Conservation (phyloP, 2,797 vertebrate genomes). For the Hybognathus amarus region DNA sequence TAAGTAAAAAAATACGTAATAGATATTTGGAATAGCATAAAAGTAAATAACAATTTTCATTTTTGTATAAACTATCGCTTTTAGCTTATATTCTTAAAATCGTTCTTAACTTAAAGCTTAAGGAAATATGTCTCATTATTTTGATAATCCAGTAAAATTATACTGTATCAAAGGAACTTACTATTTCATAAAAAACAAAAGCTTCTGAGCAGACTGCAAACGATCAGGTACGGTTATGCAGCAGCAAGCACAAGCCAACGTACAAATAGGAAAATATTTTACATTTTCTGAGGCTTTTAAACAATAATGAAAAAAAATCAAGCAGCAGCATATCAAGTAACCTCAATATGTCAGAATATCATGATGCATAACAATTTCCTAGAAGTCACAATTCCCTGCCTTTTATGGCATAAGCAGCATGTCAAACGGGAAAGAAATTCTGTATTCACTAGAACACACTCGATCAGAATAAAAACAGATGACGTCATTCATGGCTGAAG, state of each 20-base stretch:
- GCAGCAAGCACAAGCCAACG: neutral
- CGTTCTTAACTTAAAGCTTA: neutral
- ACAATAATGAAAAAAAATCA: neutral
- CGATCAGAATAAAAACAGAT: slow-evolving; percentile 64
- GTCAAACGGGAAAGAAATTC: slow-evolving; percentile 41
- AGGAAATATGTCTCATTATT: neutral
- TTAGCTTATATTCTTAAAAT: neutral
- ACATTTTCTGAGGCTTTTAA: neutral
- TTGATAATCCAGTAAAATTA: neutral
- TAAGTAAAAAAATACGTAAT: neutral
- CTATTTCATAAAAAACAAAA: slow-evolving; percentile 2
- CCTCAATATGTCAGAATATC: slow-evolving; percentile 7
- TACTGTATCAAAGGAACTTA: neutral
- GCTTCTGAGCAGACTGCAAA: neutral
- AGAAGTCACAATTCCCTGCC: slow-evolving; percentile 7
- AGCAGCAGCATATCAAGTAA: neutral
- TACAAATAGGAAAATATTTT: slow-evolving; percentile 8
- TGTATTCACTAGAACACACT: slow-evolving; percentile 45
- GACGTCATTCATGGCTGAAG: slow-evolving; percentile 58
- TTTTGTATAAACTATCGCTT: neutral
- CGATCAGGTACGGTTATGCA: neutral
- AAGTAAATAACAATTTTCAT: neutral
- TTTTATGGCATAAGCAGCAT: slow-evolving; percentile 30
- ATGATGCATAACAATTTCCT: neutral
- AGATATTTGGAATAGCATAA: neutral